Base-by-base conservation (phyloP, 2,113 vertebrate species). In the Girardinichthys multiradiatus region DNA sequence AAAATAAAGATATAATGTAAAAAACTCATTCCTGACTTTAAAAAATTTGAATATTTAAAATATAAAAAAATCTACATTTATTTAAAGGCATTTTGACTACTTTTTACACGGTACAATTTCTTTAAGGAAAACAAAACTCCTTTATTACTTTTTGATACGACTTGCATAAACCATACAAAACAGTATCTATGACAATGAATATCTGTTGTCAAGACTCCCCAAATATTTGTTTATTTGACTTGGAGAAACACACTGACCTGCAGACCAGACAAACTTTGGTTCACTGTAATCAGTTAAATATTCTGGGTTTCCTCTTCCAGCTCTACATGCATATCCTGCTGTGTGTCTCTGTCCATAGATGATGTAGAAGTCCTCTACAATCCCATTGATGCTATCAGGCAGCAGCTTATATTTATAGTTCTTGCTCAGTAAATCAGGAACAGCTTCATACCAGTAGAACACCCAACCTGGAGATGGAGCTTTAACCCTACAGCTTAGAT, bases 251-350 rank as follows among this genome's bases (percentile, higher is more conserved):
- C 37, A 72, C 87, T 63, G 9, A 88, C 86, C 88, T 76, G 27
- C 58, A n/a, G n/a, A 78, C 78, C 86, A 87, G 67, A 82, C 57
- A 30, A 82, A 80, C 68, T n/a, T 13, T 3, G 9, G 13, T 5
- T 31, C 0, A 63, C 90, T 91, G 11, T 65, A 51, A 51, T n/a
- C 21, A 51, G 48, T 51, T 7, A 51, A 2, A 24, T 7, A 35
- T 7, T 59, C 63, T 42, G 83, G 72, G 1, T 81, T 62, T 83
- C 72, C 83, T 84, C 83, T 77, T 60, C 62, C 70, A 68, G 87
- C 84, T 70, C 51, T 76, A 58, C 90, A 91, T 29, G 3, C 13
- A 70, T 81, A 90, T 80, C 79, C 74, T 68, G 79, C 81, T 73
- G 89, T 82, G 79, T 83, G 62, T 29, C 61, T 77, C 45, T 72